Evolutionary conservation across 2,797 vertebrate genomes (phyloP).

Genomic region (Thamnophis elegans): DNA sequence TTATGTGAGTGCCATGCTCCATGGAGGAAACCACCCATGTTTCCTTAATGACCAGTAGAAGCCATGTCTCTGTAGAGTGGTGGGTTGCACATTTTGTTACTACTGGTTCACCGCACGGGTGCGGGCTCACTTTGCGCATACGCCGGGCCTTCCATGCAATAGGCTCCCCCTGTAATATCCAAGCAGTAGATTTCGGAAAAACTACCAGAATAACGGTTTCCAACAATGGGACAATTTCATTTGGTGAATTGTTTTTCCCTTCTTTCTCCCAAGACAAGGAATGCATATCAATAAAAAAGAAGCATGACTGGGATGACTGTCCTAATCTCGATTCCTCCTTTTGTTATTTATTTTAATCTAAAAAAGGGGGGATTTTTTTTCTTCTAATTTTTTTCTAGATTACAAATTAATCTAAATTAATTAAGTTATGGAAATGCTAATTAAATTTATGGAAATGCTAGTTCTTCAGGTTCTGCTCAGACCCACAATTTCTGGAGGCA

Average conservation of each 20-base stretch:
- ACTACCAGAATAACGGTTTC: not conserved
- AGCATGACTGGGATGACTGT: not conserved
- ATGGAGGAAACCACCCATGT: too few relatives aligned
- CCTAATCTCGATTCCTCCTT: too few relatives aligned
- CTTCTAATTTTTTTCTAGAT: too few relatives aligned
- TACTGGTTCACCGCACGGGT: too few relatives aligned
- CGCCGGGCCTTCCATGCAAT: too few relatives aligned
- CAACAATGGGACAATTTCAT: not conserved
- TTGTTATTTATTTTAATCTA: not conserved
- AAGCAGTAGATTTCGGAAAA: not conserved
- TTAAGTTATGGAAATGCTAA: too few relatives aligned
- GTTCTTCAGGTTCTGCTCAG: slow-evolving; percentile 28
- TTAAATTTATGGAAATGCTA: slow-evolving; percentile 26
- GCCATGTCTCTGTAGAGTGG: not conserved
- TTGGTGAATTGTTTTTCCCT: too few relatives aligned
- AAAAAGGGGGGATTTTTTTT: too few relatives aligned
- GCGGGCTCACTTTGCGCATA: too few relatives aligned
- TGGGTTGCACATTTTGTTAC: too few relatives aligned
- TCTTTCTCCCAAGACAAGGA: not conserved
- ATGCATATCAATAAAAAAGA: not conserved
- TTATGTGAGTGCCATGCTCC: not conserved
- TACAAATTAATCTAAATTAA: too few relatives aligned
- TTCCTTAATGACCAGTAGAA: not conserved
- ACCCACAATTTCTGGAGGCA: not conserved
- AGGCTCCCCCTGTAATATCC: not conserved